A percentile compares a stretch with the other conserved stretches of the same genome.
phyloP scores from a whole-genome alignment of 2,888 invertebrate species.

The Bellardia bayeri region DNA sequence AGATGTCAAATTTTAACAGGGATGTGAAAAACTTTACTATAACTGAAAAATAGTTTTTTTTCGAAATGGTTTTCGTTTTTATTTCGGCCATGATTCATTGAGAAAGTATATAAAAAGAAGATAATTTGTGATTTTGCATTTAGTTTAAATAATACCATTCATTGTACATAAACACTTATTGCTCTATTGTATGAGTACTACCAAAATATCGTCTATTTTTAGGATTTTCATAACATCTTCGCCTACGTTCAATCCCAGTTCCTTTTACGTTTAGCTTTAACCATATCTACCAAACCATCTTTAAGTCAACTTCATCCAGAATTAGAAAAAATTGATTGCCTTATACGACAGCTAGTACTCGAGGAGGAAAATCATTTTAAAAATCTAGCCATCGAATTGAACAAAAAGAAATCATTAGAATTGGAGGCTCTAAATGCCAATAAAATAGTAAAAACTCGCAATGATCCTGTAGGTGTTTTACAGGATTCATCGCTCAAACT shows the following conservation, averaged over 20 bases:
- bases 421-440: conserved; percentile 78
- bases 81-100: too few species aligned
- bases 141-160: too few species aligned
- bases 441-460: conserved; percentile 78
- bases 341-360: conserved; percentile 80
- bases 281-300: conserved; percentile 80
- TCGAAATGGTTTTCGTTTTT: too few species aligned
- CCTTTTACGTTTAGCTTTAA: conserved; percentile 82
- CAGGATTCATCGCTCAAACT: conserved; percentile 83
- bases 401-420: conserved; percentile 80
- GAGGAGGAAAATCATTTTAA: conserved; percentile 83
- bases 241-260: conserved; percentile 84
- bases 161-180: too few species aligned
- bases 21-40: too few species aligned
- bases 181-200: not conserved
- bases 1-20: too few species aligned
- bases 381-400: conserved; percentile 79
- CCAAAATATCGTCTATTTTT: conserved; percentile 26
- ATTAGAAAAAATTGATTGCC: conserved; percentile 79
- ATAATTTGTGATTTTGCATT: too few species aligned
- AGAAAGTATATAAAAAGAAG: too few species aligned
- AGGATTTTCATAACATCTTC: conserved; percentile 84
- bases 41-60: too few species aligned
- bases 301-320: conserved; percentile 79
- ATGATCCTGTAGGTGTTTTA: conserved; percentile 80